Evolutionary conservation across 35 echinoderm and acorn worm genomes (phyloP).

Genomic region (Ptychodera flava): DNA sequence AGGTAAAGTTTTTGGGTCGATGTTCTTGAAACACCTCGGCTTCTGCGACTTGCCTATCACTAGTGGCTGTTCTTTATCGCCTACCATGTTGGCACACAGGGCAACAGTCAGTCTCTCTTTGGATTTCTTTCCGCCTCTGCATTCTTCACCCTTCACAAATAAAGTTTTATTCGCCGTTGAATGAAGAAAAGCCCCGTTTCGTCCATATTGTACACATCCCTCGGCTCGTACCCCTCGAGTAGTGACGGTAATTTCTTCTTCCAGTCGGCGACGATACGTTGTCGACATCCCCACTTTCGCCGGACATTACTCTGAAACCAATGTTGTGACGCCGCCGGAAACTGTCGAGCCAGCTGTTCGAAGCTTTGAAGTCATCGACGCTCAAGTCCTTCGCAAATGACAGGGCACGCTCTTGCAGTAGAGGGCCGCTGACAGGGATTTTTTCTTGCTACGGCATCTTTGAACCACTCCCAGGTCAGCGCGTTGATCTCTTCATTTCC

Average conservation of each 20-base stretch:
- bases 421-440: conserved; percentile 8
- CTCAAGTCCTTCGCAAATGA: too few species aligned
- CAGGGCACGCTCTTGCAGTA: conserved; percentile 3
- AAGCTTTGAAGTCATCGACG: too few species aligned
- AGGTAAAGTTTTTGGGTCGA: conserved; percentile 4
- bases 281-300: conserved; percentile 12
- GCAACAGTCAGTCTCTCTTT: neutral
- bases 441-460: neutral
- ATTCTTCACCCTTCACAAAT: conserved; percentile 5
- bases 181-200: conserved; percentile 36
- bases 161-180: conserved; percentile 22
- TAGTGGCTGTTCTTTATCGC: conserved; percentile 29
- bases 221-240: conserved; percentile 9
- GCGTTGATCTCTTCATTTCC: too few species aligned
- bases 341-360: too few species aligned
- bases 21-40: conserved; percentile 13
- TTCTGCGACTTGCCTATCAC: conserved; percentile 23
- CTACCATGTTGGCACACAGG: conserved; percentile 14
- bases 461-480: too few species aligned
- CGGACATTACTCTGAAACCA: too few species aligned
- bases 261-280: conserved; percentile 1
- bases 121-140: conserved; percentile 12
- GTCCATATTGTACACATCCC: conserved; percentile 30
- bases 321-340: too few species aligned
- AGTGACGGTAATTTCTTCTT: neutral